These are phyloP conservation scores for Macroramphosus scolopax DNA, from an alignment of 2,797 vertebrate species.

Conservation along the genomic window DNA sequence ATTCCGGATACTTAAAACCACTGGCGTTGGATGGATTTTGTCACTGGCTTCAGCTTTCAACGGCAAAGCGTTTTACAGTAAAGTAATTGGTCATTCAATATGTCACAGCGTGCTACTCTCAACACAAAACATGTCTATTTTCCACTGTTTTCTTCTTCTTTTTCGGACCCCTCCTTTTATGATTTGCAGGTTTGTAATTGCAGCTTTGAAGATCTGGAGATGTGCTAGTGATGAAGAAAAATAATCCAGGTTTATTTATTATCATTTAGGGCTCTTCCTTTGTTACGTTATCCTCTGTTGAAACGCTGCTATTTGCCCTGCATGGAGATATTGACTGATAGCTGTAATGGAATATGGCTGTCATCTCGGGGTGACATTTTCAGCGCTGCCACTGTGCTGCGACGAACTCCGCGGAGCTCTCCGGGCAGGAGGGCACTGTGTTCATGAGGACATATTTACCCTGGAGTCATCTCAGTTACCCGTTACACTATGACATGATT, in stretches of 20 bases:
- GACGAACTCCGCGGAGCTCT: slow-evolving; percentile 63
- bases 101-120: slow-evolving; percentile 63
- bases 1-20: slow-evolving; percentile 67
- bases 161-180: slow-evolving; percentile 29
- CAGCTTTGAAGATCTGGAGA: slow-evolving; percentile 38
- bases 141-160: slow-evolving; percentile 34
- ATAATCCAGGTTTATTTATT: slow-evolving; percentile 43
- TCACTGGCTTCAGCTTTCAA: slow-evolving; percentile 66
- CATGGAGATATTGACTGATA: slow-evolving; percentile 74
- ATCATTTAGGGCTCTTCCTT: slow-evolving; percentile 61
- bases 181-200: slow-evolving; percentile 17
- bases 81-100: slow-evolving; percentile 72
- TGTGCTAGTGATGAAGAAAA: slow-evolving; percentile 30
- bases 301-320: slow-evolving; percentile 74
- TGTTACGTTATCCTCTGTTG: slow-evolving; percentile 61
- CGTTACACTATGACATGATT: slow-evolving; percentile 68
- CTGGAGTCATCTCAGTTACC: slow-evolving; percentile 74
- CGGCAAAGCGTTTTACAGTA: slow-evolving; percentile 70
- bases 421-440: slow-evolving; percentile 62
- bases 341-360: slow-evolving; percentile 73
- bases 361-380: slow-evolving; percentile 72
- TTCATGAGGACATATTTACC: slow-evolving; percentile 73
- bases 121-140: slow-evolving; percentile 67
- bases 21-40: slow-evolving; percentile 75
- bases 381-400: slow-evolving; percentile 73